Conservation (phyloP, 2,797 vertebrate genomes). For the Phataginus tetradactyla region DNA sequence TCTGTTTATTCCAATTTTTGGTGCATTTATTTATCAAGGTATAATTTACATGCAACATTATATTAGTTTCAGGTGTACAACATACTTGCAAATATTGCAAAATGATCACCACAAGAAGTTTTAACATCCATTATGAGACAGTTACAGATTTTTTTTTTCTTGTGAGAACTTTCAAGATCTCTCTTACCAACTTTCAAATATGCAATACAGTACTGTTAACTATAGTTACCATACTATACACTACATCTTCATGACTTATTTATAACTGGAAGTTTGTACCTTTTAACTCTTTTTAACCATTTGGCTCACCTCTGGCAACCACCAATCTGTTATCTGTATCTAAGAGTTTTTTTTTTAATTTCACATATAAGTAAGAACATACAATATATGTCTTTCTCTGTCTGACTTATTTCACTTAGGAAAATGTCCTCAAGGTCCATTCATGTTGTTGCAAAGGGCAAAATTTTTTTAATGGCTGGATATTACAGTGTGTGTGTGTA, state of each 20-base stretch:
- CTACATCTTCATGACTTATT: neutral
- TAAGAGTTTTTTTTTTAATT: neutral
- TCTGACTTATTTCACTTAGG: neutral
- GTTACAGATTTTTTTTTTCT: neutral
- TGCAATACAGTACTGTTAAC: neutral
- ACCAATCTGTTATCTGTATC: neutral
- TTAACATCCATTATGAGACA: neutral
- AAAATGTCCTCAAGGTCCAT: neutral
- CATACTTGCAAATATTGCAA: neutral
- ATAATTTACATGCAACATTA: neutral
- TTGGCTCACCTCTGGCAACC: neutral
- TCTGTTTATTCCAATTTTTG: neutral
- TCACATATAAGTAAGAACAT: neutral
- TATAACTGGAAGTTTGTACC: neutral
- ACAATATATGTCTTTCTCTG: neutral
- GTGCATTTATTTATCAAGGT: neutral
- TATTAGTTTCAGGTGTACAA: neutral
- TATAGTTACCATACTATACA: neutral
- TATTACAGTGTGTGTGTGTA: neutral
- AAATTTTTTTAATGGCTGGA: neutral
- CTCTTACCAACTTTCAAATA: neutral
- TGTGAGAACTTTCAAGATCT: neutral
- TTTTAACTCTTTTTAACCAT: neutral
- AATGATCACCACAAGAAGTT: neutral
- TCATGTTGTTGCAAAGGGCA: neutral